These are phyloP conservation scores for Chaenocephalus aceratus DNA, from an alignment of 2,113 vertebrate genomes.

Conservation along the genomic window DNA sequence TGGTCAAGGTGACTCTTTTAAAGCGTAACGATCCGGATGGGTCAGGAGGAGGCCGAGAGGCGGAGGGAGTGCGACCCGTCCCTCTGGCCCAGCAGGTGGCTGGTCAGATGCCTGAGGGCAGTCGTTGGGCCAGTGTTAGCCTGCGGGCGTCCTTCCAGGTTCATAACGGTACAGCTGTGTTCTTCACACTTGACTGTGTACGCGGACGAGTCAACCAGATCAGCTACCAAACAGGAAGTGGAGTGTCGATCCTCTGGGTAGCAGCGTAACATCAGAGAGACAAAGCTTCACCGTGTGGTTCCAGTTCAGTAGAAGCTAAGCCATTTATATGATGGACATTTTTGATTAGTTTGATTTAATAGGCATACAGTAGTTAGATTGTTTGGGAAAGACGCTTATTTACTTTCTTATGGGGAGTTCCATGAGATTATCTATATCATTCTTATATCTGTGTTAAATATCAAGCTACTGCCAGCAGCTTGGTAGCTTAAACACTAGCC, in stretches of 20 bases:
- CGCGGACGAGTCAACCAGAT: conserved; percentile 91
- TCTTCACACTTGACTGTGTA: conserved; percentile 88
- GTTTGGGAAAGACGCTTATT: neutral
- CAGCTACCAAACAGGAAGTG: conserved; percentile 85
- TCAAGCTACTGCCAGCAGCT: neutral
- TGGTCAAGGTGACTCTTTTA: conserved; percentile 87
- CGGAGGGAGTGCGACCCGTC: conserved; percentile 52
- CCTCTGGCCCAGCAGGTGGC: conserved; percentile 87
- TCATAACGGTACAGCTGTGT: conserved; percentile 84
- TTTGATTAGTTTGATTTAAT: conserved; percentile 26
- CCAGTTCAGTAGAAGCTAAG: neutral
- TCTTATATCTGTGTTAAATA: neutral
- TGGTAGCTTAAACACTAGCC: neutral
- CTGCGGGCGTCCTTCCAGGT: conserved; percentile 87
- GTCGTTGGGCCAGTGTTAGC: conserved; percentile 85
- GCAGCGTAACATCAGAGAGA: conserved; percentile 63
- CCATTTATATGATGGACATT: neutral
- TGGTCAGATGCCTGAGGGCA: conserved; percentile 90
- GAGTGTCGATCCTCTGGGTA: conserved; percentile 89
- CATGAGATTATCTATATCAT: neutral
- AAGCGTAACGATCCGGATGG: conserved; percentile 55
- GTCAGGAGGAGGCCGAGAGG: conserved; percentile 52
- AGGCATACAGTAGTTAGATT: neutral
- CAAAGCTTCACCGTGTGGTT: neutral
- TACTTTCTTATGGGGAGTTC: neutral